phyloP scores from a whole-genome alignment of 2,797 vertebrate genomes.

The Sciurus vulgaris region DNA sequence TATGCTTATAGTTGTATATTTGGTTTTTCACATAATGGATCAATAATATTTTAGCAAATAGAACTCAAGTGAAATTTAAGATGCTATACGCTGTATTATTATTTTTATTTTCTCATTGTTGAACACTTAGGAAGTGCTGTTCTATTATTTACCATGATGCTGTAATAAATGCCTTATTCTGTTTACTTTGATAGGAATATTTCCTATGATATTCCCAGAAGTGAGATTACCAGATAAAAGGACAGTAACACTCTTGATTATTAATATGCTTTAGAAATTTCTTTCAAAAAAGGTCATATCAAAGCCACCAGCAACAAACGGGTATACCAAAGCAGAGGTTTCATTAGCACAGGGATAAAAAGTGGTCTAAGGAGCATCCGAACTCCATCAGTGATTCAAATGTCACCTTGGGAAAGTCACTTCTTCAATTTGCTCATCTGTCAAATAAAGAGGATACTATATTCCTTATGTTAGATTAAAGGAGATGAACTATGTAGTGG shows the following conservation, averaged over 20 bases:
- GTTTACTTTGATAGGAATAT: background rate
- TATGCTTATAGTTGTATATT: background rate
- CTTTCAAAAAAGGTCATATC: background rate
- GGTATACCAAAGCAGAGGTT: background rate
- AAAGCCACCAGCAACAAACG: background rate
- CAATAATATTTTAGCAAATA: background rate
- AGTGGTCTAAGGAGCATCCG: background rate
- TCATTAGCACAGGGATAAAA: background rate
- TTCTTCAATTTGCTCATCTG: background rate
- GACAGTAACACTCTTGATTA: background rate
- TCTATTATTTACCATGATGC: background rate
- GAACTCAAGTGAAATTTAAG: background rate
- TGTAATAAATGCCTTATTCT: background rate
- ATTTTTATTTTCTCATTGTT: slow-evolving; percentile 33
- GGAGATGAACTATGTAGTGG: background rate
- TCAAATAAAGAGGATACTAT: background rate
- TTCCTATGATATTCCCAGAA: slow-evolving; percentile 27
- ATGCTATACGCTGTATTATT: background rate
- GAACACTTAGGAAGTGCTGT: background rate
- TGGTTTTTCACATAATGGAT: slow-evolving; percentile 10
- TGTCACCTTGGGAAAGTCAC: background rate
- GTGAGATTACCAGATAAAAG: background rate
- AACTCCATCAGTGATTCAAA: background rate
- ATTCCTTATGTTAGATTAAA: background rate
- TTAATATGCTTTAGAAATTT: slow-evolving; percentile 17